Evolutionary conservation across 2,888 invertebrate genomes (phyloP).

Genomic region (Melanotus villosus): DNA sequence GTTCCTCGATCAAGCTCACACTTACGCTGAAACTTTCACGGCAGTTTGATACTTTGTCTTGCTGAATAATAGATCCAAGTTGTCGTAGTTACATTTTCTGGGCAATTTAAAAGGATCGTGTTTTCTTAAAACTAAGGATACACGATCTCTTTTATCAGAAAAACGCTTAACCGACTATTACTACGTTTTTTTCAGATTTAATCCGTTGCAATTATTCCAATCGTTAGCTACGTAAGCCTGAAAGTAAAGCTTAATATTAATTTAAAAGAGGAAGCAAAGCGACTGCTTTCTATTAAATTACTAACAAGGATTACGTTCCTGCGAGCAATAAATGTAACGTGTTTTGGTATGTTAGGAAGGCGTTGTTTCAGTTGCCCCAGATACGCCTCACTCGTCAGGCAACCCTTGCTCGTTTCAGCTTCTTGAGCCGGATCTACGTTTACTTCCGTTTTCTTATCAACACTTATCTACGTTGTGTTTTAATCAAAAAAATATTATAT

Average conservation of each 20-base stretch:
- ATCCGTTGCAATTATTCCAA: not conserved
- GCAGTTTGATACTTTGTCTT: slow-evolving; percentile 36
- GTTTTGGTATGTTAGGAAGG: slow-evolving; percentile 2
- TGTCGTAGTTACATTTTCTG: slow-evolving; percentile 25
- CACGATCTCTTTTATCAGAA: too few species aligned
- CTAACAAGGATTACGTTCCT: not conserved
- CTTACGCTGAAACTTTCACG: slow-evolving; percentile 29
- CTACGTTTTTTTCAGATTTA: not conserved
- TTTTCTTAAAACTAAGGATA: too few species aligned
- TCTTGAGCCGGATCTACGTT: slow-evolving; percentile 36
- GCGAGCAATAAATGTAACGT: not conserved
- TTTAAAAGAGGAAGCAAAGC: not conserved
- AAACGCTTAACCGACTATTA: not conserved
- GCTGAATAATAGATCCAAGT: slow-evolving; percentile 39
- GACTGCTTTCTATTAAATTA: slow-evolving; percentile 7
- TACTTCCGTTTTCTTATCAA: slow-evolving; percentile 45
- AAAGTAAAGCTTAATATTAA: not conserved
- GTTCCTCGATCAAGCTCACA: slow-evolving; percentile 32
- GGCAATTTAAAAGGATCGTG: slow-evolving; percentile 7
- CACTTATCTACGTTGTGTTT: not conserved
- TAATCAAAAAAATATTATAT: not conserved
- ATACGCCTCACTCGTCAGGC: slow-evolving; percentile 45
- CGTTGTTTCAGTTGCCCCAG: slow-evolving; percentile 56
- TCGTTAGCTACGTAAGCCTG: not conserved
- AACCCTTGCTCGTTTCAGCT: slow-evolving; percentile 39